These are phyloP conservation scores for Aphelocoma coerulescens DNA, from an alignment of 2,113 vertebrate species.

Conservation along the genomic window DNA sequence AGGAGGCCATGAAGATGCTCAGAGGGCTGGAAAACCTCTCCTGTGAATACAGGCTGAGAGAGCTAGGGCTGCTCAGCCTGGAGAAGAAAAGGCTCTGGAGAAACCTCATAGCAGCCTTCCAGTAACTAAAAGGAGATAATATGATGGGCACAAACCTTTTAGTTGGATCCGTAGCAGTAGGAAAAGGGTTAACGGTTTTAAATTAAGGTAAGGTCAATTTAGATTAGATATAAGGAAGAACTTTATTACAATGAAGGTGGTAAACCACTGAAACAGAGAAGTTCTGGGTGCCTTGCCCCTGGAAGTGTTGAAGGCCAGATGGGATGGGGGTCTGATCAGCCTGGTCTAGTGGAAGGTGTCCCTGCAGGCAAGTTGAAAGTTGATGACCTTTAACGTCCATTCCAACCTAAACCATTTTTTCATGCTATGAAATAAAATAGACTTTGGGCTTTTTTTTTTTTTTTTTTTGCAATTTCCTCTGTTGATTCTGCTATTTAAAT, in stretches of 20 bases:
- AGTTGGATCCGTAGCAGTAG: neutral
- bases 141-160: neutral
- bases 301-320: neutral
- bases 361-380: neutral
- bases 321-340: neutral
- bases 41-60: neutral
- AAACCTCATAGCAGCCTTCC: neutral
- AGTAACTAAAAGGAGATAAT: neutral
- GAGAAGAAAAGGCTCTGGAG: neutral
- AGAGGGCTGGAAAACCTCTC: neutral
- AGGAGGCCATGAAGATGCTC: neutral
- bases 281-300: neutral
- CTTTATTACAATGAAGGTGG: neutral
- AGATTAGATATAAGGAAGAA: neutral
- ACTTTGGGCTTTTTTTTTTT: accelerated
- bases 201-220: neutral
- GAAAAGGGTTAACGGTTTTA: neutral
- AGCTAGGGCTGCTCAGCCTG: neutral
- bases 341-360: neutral
- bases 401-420: neutral
- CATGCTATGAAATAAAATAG: neutral
- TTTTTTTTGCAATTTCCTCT: neutral
- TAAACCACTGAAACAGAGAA: neutral
- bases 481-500: neutral
- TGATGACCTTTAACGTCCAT: neutral